Conservation (phyloP, 1,140 invertebrate genomes). For the Euura lappo region DNA sequence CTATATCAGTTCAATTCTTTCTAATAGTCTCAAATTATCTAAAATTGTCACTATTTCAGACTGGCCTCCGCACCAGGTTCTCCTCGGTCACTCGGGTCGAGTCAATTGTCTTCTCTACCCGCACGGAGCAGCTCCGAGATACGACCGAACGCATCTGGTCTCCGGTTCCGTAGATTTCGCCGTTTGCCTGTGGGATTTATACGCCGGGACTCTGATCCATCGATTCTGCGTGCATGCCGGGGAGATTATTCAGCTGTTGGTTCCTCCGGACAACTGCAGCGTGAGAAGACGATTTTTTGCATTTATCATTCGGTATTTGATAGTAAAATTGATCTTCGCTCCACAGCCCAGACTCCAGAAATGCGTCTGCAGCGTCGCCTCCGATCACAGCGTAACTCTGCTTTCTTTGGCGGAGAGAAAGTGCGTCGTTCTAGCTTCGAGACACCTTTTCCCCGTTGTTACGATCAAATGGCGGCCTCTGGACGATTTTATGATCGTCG, state of each 20-base stretch:
- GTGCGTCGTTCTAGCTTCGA: constrained; percentile 92
- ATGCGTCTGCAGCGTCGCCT: constrained; percentile 95
- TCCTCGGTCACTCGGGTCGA: constrained; percentile 89
- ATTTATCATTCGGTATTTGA: constrained; percentile 23
- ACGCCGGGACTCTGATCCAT: constrained; percentile 87
- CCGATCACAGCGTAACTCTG: constrained; percentile 95
- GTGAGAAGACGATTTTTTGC: constrained; percentile 68
- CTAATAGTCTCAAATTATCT: neutral
- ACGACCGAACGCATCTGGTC: constrained; percentile 89
- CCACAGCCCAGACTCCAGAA: constrained; percentile 88
- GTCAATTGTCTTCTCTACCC: constrained; percentile 97
- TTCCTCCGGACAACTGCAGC: constrained; percentile 91
- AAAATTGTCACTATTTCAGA: constrained; percentile 62
- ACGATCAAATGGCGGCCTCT: constrained; percentile 96
- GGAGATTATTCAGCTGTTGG: constrained; percentile 88
- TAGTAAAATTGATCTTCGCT: constrained; percentile 24
- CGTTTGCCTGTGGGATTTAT: constrained; percentile 97
- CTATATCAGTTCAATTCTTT: neutral
- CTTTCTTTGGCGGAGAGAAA: constrained; percentile 93
- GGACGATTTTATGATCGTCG: constrained; percentile 98
- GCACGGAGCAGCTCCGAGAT: constrained; percentile 89
- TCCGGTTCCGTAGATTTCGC: constrained; percentile 98
- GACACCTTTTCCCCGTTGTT: constrained; percentile 95
- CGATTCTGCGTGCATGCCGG: constrained; percentile 96
- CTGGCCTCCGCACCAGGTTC: constrained; percentile 88